A percentile compares a stretch with the other conserved stretches of the same genome.
These are phyloP conservation scores for Drosophila subsilvestris DNA, from an alignment of 2,888 invertebrate species.

Conservation along the genomic window DNA sequence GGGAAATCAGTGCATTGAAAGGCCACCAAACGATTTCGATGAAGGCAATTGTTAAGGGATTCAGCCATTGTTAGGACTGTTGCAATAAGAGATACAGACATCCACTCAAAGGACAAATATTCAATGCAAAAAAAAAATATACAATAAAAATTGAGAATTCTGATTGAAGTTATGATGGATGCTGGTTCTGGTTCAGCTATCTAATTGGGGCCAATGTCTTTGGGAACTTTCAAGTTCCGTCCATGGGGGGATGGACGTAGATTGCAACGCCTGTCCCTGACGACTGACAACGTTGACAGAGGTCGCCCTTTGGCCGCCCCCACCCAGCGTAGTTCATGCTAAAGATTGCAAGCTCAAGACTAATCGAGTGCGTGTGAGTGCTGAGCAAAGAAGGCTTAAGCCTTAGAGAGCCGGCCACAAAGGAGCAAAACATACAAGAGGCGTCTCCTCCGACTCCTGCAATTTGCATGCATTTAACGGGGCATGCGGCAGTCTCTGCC, in stretches of 20 bases:
- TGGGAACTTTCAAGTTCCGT: slow-evolving; percentile 36
- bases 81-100: slow-evolving; percentile 24
- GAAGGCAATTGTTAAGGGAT: slow-evolving; percentile 50
- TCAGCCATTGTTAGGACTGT: slow-evolving; percentile 20
- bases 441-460: slow-evolving; percentile 3
- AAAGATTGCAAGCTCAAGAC: background rate
- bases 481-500: slow-evolving; percentile 39
- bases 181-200: slow-evolving; percentile 4
- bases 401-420: background rate
- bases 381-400: background rate
- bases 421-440: background rate
- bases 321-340: background rate
- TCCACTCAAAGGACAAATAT: slow-evolving; percentile 12
- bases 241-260: background rate
- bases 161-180: slow-evolving; percentile 17
- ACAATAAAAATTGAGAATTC: background rate
- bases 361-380: background rate
- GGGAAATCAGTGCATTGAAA: slow-evolving; percentile 29
- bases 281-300: slow-evolving; percentile 40
- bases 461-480: slow-evolving; percentile 56
- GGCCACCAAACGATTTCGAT: slow-evolving; percentile 24
- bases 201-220: slow-evolving; percentile 47
- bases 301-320: slow-evolving; percentile 2
- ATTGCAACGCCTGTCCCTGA: slow-evolving; percentile 28
- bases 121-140: slow-evolving; percentile 25